Evolutionary conservation across 2,797 vertebrate species (phyloP).

Genomic region (Hypotaenidia okinawae): DNA sequence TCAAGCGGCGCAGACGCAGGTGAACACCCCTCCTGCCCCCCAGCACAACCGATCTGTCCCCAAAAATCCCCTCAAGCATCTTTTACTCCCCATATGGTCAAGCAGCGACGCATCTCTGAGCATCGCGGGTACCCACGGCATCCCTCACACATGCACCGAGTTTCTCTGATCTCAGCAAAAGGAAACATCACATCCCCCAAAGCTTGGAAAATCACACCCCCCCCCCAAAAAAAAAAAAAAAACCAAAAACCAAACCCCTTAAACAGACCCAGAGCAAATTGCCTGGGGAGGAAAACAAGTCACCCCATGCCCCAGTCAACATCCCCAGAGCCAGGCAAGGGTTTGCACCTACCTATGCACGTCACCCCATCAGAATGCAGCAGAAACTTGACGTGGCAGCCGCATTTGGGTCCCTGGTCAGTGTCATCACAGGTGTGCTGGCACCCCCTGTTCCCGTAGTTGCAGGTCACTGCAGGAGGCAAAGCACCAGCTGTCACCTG

Average conservation of each 20-base stretch:
- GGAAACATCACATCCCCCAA: accelerated
- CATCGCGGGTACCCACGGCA: accelerated
- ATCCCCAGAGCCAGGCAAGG: accelerated
- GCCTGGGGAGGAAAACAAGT: neutral
- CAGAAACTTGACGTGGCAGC: slow-evolving; percentile 96
- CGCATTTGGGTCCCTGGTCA: slow-evolving; percentile 93
- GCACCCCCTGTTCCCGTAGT: slow-evolving; percentile 97
- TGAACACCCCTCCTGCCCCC: accelerated
- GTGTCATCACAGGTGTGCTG: slow-evolving; percentile 98
- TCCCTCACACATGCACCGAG: neutral
- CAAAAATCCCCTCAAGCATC: neutral
- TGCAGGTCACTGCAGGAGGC: slow-evolving; percentile 90
- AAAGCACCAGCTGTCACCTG: neutral
- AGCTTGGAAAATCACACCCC: neutral
- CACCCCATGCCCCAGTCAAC: accelerated
- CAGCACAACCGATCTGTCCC: neutral
- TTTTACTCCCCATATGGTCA: neutral
- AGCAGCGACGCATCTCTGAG: neutral
- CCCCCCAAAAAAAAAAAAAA: neutral
- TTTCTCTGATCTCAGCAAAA: neutral
- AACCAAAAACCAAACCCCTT: neutral
- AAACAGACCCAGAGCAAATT: neutral
- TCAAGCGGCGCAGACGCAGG: neutral
- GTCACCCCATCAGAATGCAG: slow-evolving; percentile 96
- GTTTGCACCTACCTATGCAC: slow-evolving; percentile 92